These are phyloP conservation scores for Ursus arctos DNA, from an alignment of 2,113 vertebrate species.

Conservation along the genomic window DNA sequence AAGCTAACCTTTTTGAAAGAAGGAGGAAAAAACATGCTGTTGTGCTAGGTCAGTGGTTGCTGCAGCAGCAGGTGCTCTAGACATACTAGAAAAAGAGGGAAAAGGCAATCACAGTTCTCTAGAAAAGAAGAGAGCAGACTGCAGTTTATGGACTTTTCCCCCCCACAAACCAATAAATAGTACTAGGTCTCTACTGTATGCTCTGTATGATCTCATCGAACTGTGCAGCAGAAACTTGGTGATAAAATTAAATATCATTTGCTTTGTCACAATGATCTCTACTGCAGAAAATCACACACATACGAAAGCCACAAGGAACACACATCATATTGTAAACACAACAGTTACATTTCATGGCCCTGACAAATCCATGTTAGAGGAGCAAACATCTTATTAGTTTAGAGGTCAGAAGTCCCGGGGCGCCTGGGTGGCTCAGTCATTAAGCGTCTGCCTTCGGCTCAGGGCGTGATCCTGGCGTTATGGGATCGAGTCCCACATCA, in stretches of 20 bases:
- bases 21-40: constrained; percentile 56
- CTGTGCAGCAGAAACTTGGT: background rate
- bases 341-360: background rate
- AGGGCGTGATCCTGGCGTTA: too few relatives aligned
- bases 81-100: constrained; percentile 43
- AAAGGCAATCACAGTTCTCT: constrained; percentile 14
- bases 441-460: too few relatives aligned
- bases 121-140: constrained; percentile 25
- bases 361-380: background rate
- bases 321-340: constrained; percentile 22
- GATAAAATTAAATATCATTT: constrained; percentile 19
- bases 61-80: constrained; percentile 68
- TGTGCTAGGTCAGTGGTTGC: constrained; percentile 74
- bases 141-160: background rate
- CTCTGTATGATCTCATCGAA: background rate
- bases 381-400: background rate
- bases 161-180: background rate
- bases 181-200: background rate
- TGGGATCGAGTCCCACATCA: too few relatives aligned
- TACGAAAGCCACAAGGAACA: background rate
- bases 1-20: constrained; percentile 67
- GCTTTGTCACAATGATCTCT: background rate
- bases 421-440: too few relatives aligned
- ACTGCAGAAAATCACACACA: background rate
- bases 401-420: background rate